Percentiles rank a stretch among this genome's conserved stretches.
These are phyloP conservation scores for Caenorhabditis angaria DNA, from an alignment of 2,888 invertebrate genomes.

Conservation along the genomic window DNA sequence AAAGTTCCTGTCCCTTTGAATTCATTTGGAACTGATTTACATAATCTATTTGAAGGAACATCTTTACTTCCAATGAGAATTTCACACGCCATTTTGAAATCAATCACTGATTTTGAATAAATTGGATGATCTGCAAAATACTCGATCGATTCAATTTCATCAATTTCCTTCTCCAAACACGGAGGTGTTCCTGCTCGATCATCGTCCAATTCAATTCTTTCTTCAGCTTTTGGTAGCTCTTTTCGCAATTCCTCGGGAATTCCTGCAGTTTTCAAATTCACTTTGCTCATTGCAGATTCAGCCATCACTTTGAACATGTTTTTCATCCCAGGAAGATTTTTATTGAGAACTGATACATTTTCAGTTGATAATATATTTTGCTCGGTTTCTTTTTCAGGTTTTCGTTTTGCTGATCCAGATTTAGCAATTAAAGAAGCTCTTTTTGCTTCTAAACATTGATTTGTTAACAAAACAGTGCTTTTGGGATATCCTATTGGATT, in stretches of 20 bases:
- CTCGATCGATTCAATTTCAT: neutral
- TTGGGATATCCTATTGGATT: slow-evolving; percentile 1
- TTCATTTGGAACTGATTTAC: slow-evolving; percentile 37
- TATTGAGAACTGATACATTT: slow-evolving; percentile 18
- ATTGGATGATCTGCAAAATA: slow-evolving; percentile 41
- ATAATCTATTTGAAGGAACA: slow-evolving; percentile 39
- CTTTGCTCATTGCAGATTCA: slow-evolving; percentile 19
- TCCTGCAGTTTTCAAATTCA: slow-evolving; percentile 1
- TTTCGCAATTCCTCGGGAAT: neutral
- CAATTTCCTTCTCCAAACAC: slow-evolving; percentile 6
- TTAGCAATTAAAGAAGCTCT: slow-evolving; percentile 20
- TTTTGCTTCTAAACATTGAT: slow-evolving; percentile 13
- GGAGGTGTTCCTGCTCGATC: neutral
- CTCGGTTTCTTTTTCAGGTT: neutral
- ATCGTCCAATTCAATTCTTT: neutral
- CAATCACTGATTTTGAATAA: slow-evolving; percentile 42
- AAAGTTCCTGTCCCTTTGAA: slow-evolving; percentile 52
- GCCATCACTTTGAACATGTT: slow-evolving; percentile 32
- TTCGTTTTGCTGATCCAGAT: slow-evolving; percentile 10
- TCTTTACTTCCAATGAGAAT: slow-evolving; percentile 36
- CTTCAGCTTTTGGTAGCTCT: neutral
- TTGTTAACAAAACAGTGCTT: slow-evolving; percentile 25
- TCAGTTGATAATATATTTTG: neutral
- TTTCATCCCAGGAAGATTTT: slow-evolving; percentile 38
- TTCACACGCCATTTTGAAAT: slow-evolving; percentile 55